Base-by-base conservation (phyloP, 2,888 invertebrate genomes). In the Orthonevra nobilis region DNA sequence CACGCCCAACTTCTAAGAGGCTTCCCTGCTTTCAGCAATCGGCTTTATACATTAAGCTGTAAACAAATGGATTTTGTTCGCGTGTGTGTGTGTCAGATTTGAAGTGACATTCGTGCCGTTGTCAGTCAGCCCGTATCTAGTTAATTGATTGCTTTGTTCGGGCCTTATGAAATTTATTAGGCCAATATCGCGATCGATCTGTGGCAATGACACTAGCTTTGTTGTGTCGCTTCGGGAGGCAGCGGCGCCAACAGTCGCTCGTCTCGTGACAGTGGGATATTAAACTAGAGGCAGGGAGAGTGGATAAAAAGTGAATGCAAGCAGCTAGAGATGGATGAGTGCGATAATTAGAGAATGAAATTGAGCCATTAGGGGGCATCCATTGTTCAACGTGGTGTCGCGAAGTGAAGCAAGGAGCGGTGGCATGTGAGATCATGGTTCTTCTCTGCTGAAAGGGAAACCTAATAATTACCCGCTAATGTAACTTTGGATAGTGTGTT, bases 261-360 rank as follows among this genome's bases (percentile, higher is more conserved):
- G 64, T 77, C 72, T 77, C 77, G 77, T 77, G 77, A 77, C 52
- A 58, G 17, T 58, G 19, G 14, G 44, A 60, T 34, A 77, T 77
- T 72, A 77, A 30, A 30, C 32, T n/a, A n/a, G n/a, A n/a, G 44
- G 36, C 23, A 10, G 44, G 40, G 28, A 70, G 1, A n/a, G 28
- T 46, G 15, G 28, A 36, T 52, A 54, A 46, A 54, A 44, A 58
- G 38, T 48, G 48, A 68, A 48, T 38, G 38, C 36, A 36, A 36
- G 20, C 52, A 15, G 20, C 50, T 17, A 68, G 34, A 63, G 70
- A 77, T 70, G 70, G 50, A 32, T 52, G 40, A 52, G 72, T 64
- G 46, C 28, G 77, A 77, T 77, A 72, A 77, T 77, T 72, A 70
- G 54, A 64, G 58, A 64, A 77, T 52, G 60, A 28, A 64, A 77